Base-by-base conservation (phyloP, 2,797 vertebrate species). In the Neopelma chrysocephalum region DNA sequence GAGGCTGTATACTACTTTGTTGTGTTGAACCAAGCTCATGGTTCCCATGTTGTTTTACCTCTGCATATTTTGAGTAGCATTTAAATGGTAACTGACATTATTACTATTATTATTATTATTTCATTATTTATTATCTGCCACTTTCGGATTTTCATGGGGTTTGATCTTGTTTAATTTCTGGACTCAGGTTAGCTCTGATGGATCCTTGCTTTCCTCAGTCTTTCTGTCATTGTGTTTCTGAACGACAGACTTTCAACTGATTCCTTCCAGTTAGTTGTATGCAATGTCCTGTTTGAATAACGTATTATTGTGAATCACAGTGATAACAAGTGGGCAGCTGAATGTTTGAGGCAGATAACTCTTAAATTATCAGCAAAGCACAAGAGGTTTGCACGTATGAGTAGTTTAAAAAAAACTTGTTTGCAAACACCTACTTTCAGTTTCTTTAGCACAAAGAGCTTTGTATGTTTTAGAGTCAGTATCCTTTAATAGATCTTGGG, bases 401-500 rank as follows among this genome's bases (percentile, higher is more conserved):
- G 20, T 1, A 0, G 27, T 40, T 69, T 61, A 43, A 76, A 61
- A 85, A 61, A 4, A 18, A 25, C 29, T 68, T 60, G 29, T 86
- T 82, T 70, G 18, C 12, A 12, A 82, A 65, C 56, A 38, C 34
- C 62, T 90, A 53, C 69, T 90, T 90, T 54, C 6, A 54, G 38
- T 93, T 89, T 89, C 43, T 76, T 89, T 32, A 84, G 54, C 66
- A 72, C 70, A 76, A 79, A 93, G 62, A 89, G 38, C 83, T 87
- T 87, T 76, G 51, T 76, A 27, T 76, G 11, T 58, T 89, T 93
- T 66, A 15, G n/a, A 20, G 23, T 72, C 78, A 70, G n/a, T 29
- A n/a, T 77, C 75, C 3, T 3, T 84, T 76, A n/a, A 3, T 87
- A 38, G 50, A 76, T 87, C 22, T 79, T 72, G n/a, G 20, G 86